Evolutionary conservation across 2,797 vertebrate species (phyloP), one percentile per base, ranked within the genome.

Genomic region (Onychomys torridus): DNA sequence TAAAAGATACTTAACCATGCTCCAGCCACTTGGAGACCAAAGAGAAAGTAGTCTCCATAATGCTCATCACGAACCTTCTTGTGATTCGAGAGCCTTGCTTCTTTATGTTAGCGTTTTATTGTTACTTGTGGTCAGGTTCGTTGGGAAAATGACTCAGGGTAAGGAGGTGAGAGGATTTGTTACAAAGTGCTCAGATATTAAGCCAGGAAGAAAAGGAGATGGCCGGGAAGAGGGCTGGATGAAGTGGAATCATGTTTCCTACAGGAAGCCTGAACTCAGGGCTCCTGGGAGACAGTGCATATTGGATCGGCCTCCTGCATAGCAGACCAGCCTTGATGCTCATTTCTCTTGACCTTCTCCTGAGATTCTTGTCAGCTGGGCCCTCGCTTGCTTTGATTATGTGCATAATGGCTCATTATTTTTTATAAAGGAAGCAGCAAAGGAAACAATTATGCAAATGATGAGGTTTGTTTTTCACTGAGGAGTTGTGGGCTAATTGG

Each of bases 361-460:
- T 96, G 95, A 95, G 93, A 96, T 95, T 96, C 95, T 93, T 69
- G 57, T 92, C 29, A 93, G 87, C 17, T 55, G 76, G 0, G 4
- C 71, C 73, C 1, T 2, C 82, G 0, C 76, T 87, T 46, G 0
- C 92, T 97, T 25, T 93, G 90, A 95, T 98, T 98, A 98, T 96
- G 95, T 93, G 96, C 97, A 97, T 97, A 96, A 97, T 97, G 84
- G 71, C 49, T 96, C 92, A 97, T 98, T 97, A 96, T 97, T 98
- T 97, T 96, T 97, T 95, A 97, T n/a, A 52, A 87, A 82, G 95
- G 85, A 97, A 97, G 78, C 59, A 96, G 96, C 82, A 90, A 97
- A 97, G 97, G 97, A 97, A 98, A 96, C 88, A 97, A 96, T 97
- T 98, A 97, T 77, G 97, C 96, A 86, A 13, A 98, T 98, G 55